These are phyloP conservation scores for Hypsibius dujardini DNA, from an alignment of 1,140 invertebrate genomes.

Conservation along the genomic window DNA sequence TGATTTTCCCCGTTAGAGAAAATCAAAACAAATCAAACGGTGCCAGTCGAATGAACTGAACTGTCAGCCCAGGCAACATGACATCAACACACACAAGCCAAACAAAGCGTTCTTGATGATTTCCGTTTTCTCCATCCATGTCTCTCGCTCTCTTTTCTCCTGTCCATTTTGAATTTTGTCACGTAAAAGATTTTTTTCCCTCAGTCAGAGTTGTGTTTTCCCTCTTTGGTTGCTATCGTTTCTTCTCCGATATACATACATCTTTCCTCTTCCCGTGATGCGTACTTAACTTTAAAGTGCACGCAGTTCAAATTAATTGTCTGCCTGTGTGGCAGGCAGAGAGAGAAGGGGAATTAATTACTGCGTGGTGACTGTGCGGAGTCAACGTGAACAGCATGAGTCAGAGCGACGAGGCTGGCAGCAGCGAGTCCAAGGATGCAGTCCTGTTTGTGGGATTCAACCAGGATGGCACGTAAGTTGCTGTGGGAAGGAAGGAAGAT, in stretches of 20 bases:
- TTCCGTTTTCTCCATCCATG: background rate
- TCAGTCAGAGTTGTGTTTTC: background rate
- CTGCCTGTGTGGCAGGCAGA: background rate
- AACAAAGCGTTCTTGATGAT: background rate
- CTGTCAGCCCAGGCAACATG: background rate
- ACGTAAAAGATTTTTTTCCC: background rate
- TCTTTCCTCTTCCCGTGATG: background rate
- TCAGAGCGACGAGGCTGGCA: background rate
- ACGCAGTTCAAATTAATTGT: background rate
- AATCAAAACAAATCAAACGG: too few relatives aligned
- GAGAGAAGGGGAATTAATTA: too few relatives aligned
- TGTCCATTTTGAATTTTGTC: background rate
- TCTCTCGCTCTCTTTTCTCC: too few relatives aligned
- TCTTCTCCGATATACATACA: background rate
- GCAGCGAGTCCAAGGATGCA: conserved; percentile 34
- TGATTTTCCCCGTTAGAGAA: too few relatives aligned
- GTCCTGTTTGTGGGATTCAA: conserved; percentile 72
- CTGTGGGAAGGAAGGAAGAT: conserved; percentile 20
- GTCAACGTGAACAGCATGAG: background rate
- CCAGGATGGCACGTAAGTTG: conserved; percentile 81
- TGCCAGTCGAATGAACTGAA: too few relatives aligned
- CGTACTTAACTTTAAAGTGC: background rate
- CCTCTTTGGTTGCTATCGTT: conserved; percentile 2
- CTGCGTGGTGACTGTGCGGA: too few relatives aligned
- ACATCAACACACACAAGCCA: background rate